Evolutionary conservation across 2,888 invertebrate genomes (phyloP).

Genomic region (Mallateleia sp.): DNA sequence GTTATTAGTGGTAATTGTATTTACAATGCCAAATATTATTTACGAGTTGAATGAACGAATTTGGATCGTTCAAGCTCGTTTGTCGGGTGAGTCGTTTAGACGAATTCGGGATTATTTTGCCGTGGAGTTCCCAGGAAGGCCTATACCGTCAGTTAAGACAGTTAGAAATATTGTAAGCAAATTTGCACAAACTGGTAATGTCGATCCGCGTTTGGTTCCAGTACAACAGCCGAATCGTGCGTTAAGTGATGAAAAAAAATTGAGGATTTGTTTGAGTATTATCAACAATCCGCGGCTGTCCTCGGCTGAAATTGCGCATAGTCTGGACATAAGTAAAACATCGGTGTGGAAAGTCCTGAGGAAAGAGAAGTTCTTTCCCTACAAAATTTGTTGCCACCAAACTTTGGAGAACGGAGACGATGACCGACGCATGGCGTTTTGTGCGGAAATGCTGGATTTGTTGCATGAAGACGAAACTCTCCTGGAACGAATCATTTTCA

Average conservation of each 20-base stretch:
- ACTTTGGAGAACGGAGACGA: slow-evolving; percentile 11
- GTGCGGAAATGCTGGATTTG: not conserved
- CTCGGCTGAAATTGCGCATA: not conserved
- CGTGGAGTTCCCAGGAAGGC: slow-evolving; percentile 13
- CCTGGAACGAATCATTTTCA: not conserved
- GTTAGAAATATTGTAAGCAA: not conserved
- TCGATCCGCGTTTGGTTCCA: not conserved
- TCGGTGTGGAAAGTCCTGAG: slow-evolving; percentile 19
- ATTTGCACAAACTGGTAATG: not conserved
- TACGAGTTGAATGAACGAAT: slow-evolving; percentile 1
- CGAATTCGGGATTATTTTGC: slow-evolving; percentile 12
- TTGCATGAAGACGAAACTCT: not conserved
- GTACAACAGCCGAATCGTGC: slow-evolving; percentile 5
- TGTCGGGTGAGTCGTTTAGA: not conserved
- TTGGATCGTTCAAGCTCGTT: not conserved
- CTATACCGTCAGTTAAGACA: not conserved
- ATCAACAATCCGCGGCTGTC: not conserved
- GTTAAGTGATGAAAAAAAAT: not conserved
- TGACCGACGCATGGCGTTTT: slow-evolving; percentile 15
- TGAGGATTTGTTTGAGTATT: not conserved
- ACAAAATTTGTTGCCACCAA: slow-evolving; percentile 23
- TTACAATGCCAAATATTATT: slow-evolving; percentile 6
- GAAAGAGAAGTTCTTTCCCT: slow-evolving; percentile 13
- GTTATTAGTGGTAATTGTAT: no score
- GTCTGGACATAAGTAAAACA: not conserved